These are phyloP conservation scores for Oreonectes daqikongensis DNA, from an alignment of 2,797 vertebrate genomes.

Conservation along the genomic window DNA sequence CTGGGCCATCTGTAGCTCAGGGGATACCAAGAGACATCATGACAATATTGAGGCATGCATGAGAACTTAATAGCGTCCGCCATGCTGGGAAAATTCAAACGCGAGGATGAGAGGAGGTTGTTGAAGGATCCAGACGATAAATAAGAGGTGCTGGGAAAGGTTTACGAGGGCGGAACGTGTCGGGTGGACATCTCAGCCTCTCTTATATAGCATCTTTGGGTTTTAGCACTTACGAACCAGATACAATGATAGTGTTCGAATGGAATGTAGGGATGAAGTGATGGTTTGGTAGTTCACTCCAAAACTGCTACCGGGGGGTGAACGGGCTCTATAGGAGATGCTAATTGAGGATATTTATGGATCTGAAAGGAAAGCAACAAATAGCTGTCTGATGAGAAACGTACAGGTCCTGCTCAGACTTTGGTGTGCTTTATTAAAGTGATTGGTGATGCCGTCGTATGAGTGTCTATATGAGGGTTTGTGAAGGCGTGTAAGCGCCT, in stretches of 20 bases:
- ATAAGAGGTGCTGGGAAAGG: neutral
- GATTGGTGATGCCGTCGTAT: too few species aligned
- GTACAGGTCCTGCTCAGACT: conserved; percentile 7
- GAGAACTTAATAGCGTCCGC: conserved; percentile 50
- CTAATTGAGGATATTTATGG: conserved; percentile 81
- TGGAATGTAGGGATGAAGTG: conserved; percentile 66
- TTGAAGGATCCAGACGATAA: neutral
- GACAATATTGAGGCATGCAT: conserved; percentile 48
- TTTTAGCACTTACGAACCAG: conserved; percentile 69
- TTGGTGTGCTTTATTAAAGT: conserved; percentile 50
- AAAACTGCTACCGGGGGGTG: conserved; percentile 56
- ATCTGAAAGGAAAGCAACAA: conserved; percentile 71
- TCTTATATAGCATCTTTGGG: conserved; percentile 71
- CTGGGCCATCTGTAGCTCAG: conserved; percentile 67
- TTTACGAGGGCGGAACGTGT: conserved; percentile 47
- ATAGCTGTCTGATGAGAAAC: conserved; percentile 67
- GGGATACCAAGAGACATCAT: conserved; percentile 59
- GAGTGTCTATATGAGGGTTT: too few species aligned
- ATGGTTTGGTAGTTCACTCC: conserved; percentile 62
- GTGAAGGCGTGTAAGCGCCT: conserved; percentile 31
- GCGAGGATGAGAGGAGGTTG: neutral
- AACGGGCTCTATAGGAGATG: conserved; percentile 50
- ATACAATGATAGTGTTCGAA: conserved; percentile 66
- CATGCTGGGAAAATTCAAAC: conserved; percentile 42
- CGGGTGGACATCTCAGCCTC: conserved; percentile 43